Base-by-base conservation (phyloP, 2,888 invertebrate genomes). In the Melanostoma mellinum region DNA sequence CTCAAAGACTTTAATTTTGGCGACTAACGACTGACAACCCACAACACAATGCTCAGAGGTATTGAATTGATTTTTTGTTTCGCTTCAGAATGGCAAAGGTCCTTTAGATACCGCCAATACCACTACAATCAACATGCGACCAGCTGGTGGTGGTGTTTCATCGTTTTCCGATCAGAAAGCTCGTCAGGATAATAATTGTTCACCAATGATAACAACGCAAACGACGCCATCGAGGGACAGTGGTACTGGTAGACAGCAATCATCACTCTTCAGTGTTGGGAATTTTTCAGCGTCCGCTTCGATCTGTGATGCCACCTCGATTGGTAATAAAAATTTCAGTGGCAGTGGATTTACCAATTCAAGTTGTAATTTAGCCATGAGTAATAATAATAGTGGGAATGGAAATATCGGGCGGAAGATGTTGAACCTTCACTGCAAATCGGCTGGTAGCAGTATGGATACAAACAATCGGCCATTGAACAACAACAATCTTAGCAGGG, bases 251-350 rank as follows among this genome's bases (percentile, higher is more conserved):
- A 20, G 20, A 20, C 20, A 20, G 85, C 88, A 87, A 36, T 76
- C 87, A 9, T 88, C 89, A 0, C 86, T 87, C 0, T 87, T 86
- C 76, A 87, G 86, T 40, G 80, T 86, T 36, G 86, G 85, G 2
- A 82, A 82, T 33, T 82, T 82, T 58, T 78, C 60, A 61, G 84
- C 73, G 35, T 81, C 81, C 6, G 61, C 76, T 6, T 82, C 80
- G 44, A 74, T 73, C 36, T 68, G 78, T 4, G 86, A 86, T 38
- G 63, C 75, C 30, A 79, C 71, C 68, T 86, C 85, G 8, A 55
- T 85, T 1, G 86, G 86, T 38, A 81, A 86, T 36, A 86, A 86
- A 36, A 77, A 71, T 20, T 71, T 84, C n/a, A 69, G 73, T 50
- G 63, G 63, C 6, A 74, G 46, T 72, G 74, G 82, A 55, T 32